Base-by-base conservation (phyloP, 2,113 vertebrate species). In the Sorex araneus region DNA sequence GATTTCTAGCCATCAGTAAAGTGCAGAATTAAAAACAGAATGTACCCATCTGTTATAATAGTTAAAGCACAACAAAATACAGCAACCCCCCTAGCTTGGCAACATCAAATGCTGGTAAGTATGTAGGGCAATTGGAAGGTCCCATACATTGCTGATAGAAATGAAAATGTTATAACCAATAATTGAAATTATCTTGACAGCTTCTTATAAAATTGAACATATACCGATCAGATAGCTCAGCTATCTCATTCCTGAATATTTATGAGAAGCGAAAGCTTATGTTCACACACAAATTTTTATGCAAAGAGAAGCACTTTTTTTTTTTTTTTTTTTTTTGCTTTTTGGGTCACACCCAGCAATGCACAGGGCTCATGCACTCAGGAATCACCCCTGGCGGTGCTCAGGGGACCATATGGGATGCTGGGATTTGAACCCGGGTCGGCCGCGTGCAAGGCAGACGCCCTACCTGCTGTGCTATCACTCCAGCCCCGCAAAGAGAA, bases 401-500 rank as follows among this genome's bases (percentile, higher is more conserved):
- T n/a, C n/a, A n/a, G n/a, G n/a, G n/a, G n/a, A n/a, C n/a, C n/a
- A n/a, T n/a, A n/a, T n/a, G n/a, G n/a, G n/a, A n/a, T n/a, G n/a
- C n/a, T n/a, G n/a, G n/a, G n/a, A n/a, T n/a, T n/a, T n/a, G n/a
- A n/a, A n/a, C n/a, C n/a, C n/a, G n/a, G n/a, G n/a, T n/a, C n/a
- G n/a, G n/a, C n/a, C n/a, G n/a, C n/a, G n/a, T n/a, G n/a, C n/a
- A n/a, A n/a, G n/a, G n/a, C n/a, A n/a, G n/a, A n/a, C n/a, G n/a
- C n/a, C n/a, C n/a, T n/a, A n/a, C n/a, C n/a, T n/a, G n/a, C n/a
- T n/a, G n/a, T n/a, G n/a, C n/a, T n/a, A n/a, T n/a, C n/a, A n/a
- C n/a, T n/a, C n/a, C n/a, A n/a, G n/a, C n/a, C n/a, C n/a, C n/a
- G 36, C 63, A 89, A 23, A 66, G 69, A 85, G 23, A 60, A 89